Conservation (phyloP, 2,888 invertebrate species). For the Protonemura montana region DNA sequence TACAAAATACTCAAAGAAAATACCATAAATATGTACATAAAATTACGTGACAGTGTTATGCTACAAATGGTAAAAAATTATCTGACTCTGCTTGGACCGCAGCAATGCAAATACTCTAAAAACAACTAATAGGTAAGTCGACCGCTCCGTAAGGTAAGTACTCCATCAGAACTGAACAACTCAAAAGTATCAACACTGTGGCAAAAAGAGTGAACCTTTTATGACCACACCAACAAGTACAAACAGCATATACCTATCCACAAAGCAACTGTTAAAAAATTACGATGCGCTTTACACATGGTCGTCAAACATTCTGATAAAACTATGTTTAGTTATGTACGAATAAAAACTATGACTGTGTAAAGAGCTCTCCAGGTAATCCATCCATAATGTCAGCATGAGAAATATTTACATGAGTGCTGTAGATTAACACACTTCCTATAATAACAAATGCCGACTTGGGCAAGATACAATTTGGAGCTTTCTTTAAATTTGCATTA, state of each 20-base stretch:
- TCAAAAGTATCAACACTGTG: slow-evolving; percentile 33
- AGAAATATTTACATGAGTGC: slow-evolving; percentile 50
- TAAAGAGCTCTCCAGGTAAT: slow-evolving; percentile 49
- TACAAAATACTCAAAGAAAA: slow-evolving; percentile 35
- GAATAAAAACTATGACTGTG: slow-evolving; percentile 47
- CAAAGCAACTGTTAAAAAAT: slow-evolving; percentile 46
- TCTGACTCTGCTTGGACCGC: slow-evolving; percentile 35
- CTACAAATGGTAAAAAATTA: slow-evolving; percentile 51
- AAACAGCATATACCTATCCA: slow-evolving; percentile 39
- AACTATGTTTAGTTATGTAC: slow-evolving; percentile 32
- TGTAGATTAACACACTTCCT: slow-evolving; percentile 47
- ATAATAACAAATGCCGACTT: slow-evolving; percentile 46
- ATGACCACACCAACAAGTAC: not conserved
- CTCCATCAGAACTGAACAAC: slow-evolving; percentile 29
- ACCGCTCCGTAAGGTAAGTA: slow-evolving; percentile 38
- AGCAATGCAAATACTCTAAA: slow-evolving; percentile 47
- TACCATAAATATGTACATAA: slow-evolving; percentile 22
- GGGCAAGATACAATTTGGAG: slow-evolving; percentile 42
- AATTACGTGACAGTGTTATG: slow-evolving; percentile 46
- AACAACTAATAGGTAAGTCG: slow-evolving; percentile 40
- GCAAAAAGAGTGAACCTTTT: slow-evolving; percentile 43
- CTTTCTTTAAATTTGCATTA: slow-evolving; percentile 42
- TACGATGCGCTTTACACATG: slow-evolving; percentile 46
- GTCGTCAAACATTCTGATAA: slow-evolving; percentile 48
- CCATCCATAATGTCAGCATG: slow-evolving; percentile 44